Evolutionary conservation across 1,140 invertebrate genomes (phyloP), one percentile per base, ranked within the genome.

Genomic region (Trichonephila inaurata): DNA sequence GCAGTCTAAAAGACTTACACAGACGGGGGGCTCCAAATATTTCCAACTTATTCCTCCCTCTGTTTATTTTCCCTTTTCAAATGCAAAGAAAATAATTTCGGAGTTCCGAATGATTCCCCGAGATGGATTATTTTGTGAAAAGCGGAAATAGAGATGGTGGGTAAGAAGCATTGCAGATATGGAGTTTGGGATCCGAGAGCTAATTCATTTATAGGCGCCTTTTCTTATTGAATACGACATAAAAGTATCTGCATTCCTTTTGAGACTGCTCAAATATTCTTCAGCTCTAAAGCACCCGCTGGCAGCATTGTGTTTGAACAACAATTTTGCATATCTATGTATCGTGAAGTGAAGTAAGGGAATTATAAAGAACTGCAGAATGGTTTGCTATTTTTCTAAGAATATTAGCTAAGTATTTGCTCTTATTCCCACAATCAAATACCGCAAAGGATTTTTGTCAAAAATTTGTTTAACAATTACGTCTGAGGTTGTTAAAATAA

Each of bases 11-110:
- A 85, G 58, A 85, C 44, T 77, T 77, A 77, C 72, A 28, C 72
- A 77, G 72, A 77, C 33, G 72, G 72, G 72, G 33, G 72, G 72
- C 33, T 77, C 72, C 28, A 77, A 19, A 28, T 77, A 77, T 40
- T 77, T 77, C 72, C 24, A 33, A 77, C 24, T 77, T 85, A 21
- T 69, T 69, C 66, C n/a, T 69, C 21, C 66, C 60, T 61, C 58
- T 85, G 83, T 85, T 61, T 85, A 85, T 85, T 77, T 28, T 85
- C 44, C 24, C 83, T 85, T 85, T 85, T 85, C n/a, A 85, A 58
- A 85, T 85, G 83, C 44, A 85, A 85, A 61, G 83, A 85, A 83
- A 85, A 85, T 85, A 85, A 85, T 85, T 85, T 85, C 44, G 44
- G 83, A 85, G 44, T 85, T 85, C 44, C 14, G 83, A 85, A 10